Evolutionary conservation across 2,797 vertebrate species (phyloP).

Genomic region (Labeo calbasu): DNA sequence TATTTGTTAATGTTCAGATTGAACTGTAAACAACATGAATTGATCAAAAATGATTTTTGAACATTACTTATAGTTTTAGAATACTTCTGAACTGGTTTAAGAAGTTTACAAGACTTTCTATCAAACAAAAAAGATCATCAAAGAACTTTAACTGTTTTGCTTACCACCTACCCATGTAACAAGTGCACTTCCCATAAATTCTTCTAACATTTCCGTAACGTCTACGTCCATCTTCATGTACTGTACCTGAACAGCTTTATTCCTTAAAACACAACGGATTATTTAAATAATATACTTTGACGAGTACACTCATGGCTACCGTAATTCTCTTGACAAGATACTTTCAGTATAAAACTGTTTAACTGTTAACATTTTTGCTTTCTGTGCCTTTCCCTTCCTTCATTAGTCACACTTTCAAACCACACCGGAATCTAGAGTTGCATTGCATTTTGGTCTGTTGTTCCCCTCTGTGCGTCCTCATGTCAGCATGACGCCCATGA

Average conservation of each 20-base stretch:
- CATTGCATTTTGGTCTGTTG: slow-evolving; percentile 60
- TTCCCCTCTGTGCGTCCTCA: slow-evolving; percentile 44
- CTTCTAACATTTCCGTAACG: slow-evolving; percentile 80
- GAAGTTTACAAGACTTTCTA: slow-evolving; percentile 12
- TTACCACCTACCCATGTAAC: slow-evolving; percentile 79
- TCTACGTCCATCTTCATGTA: slow-evolving; percentile 73
- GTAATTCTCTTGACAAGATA: neutral
- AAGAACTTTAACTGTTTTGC: neutral
- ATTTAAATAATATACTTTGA: slow-evolving; percentile 19
- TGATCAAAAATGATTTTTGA: neutral
- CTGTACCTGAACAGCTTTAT: slow-evolving; percentile 43
- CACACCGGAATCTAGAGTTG: slow-evolving; percentile 76
- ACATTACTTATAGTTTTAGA: neutral
- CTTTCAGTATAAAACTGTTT: slow-evolving; percentile 20
- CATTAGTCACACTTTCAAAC: slow-evolving; percentile 74
- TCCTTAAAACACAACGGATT: slow-evolving; percentile 28
- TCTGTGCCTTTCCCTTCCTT: slow-evolving; percentile 61
- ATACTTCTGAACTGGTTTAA: neutral
- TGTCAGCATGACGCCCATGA: slow-evolving; percentile 48
- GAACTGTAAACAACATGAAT: neutral
- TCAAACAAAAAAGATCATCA: slow-evolving; percentile 56
- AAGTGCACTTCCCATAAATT: slow-evolving; percentile 81
- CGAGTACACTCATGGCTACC: slow-evolving; percentile 9
- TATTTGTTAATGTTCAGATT: neutral
- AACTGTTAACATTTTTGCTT: slow-evolving; percentile 67